These are phyloP conservation scores for Trachelus iudaicus DNA, from an alignment of 2,888 invertebrate genomes.

Conservation along the genomic window DNA sequence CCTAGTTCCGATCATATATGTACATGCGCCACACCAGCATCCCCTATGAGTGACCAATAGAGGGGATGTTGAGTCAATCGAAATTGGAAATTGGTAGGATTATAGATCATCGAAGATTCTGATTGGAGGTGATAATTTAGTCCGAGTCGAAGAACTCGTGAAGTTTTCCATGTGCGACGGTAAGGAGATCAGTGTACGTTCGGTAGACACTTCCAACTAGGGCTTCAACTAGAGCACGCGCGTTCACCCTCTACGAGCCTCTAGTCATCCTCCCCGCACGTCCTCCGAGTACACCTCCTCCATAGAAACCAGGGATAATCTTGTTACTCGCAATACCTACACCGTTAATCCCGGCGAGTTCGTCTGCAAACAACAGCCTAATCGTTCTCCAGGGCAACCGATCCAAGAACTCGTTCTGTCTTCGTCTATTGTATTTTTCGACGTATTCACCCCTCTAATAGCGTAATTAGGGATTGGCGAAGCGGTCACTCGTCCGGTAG, in stretches of 20 bases:
- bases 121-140: not conserved
- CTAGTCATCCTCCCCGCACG: slow-evolving; percentile 27
- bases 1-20: not conserved
- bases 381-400: slow-evolving; percentile 34
- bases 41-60: not conserved
- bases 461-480: not conserved
- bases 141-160: not conserved
- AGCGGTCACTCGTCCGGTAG: not conserved
- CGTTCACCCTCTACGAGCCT: not conserved
- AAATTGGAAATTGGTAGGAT: not conserved
- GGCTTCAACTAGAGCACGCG: slow-evolving; percentile 59
- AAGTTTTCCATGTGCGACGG: slow-evolving; percentile 21
- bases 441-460: not conserved
- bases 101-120: not conserved
- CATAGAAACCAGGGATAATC: slow-evolving; percentile 49
- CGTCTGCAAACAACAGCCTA: slow-evolving; percentile 35
- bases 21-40: not conserved
- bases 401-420: not conserved
- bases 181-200: slow-evolving; percentile 54
- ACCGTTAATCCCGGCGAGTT: slow-evolving; percentile 29
- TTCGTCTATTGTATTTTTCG: not conserved
- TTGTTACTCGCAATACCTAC: slow-evolving; percentile 57
- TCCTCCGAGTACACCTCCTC: slow-evolving; percentile 13
- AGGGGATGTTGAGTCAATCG: not conserved
- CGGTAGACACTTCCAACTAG: slow-evolving; percentile 41